Evolutionary conservation across 2,113 vertebrate species (phyloP).

Genomic region (Macquaria australasica): DNA sequence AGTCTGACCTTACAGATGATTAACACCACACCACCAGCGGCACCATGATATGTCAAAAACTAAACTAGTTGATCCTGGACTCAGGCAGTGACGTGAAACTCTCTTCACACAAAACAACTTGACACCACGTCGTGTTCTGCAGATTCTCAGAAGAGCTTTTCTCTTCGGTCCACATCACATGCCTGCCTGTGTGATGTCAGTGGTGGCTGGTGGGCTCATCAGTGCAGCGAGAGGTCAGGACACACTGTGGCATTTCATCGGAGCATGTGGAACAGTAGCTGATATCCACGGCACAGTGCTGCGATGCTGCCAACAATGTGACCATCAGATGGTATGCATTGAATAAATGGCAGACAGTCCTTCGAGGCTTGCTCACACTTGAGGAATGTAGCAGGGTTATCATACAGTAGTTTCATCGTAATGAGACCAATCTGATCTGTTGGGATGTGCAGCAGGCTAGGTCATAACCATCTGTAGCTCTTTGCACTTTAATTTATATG

Average conservation of each 20-base stretch:
- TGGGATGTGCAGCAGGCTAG: not conserved
- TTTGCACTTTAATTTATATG: not conserved
- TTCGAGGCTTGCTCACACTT: not conserved
- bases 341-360: not conserved
- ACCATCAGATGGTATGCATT: not conserved
- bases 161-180: not conserved
- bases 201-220: not conserved
- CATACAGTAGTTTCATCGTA: not conserved
- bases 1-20: not conserved
- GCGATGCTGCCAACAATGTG: slow-evolving; percentile 17
- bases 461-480: not conserved
- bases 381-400: not conserved
- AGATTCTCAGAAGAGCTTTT: slow-evolving; percentile 10
- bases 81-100: not conserved
- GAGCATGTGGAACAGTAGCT: not conserved
- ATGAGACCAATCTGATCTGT: not conserved
- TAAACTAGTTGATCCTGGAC: not conserved
- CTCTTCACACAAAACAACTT: not conserved
- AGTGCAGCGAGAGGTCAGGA: not conserved
- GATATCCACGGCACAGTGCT: not conserved
- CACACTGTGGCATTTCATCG: slow-evolving; percentile 1
- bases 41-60: not conserved
- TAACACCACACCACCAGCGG: not conserved
- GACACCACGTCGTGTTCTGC: not conserved
- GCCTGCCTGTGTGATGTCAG: slow-evolving; percentile 18